phyloP scores from a whole-genome alignment of 1,140 invertebrate species.

The Parapsyche elsis region DNA sequence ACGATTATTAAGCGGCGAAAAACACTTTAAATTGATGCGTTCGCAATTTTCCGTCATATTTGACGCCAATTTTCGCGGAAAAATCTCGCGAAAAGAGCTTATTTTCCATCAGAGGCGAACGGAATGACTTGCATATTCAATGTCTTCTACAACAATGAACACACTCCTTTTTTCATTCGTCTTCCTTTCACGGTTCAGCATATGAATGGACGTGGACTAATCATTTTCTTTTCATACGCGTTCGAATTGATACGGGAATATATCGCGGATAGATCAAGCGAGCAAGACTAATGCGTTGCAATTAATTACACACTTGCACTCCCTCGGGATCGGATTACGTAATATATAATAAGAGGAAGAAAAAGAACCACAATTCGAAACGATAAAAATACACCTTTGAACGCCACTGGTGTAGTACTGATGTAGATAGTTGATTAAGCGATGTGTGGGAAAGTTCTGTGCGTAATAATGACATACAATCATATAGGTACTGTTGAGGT shows the following conservation, averaged over 20 bases:
- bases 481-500: conserved; percentile 6
- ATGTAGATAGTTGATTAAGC: too few species aligned
- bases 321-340: not conserved
- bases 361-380: not conserved
- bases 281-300: not conserved
- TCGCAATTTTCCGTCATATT: not conserved
- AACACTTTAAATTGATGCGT: conserved; percentile 5
- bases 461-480: conserved; percentile 14
- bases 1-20: not conserved
- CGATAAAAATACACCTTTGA: not conserved
- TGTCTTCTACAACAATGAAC: conserved; percentile 26
- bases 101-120: not conserved
- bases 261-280: conserved; percentile 8
- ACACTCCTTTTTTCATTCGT: conserved; percentile 10
- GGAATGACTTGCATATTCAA: conserved; percentile 13
- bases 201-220: conserved; percentile 16
- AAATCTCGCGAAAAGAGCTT: not conserved
- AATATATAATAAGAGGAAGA: not conserved
- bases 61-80: not conserved
- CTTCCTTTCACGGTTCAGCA: conserved; percentile 7
- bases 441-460: conserved; percentile 4
- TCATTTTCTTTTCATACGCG: conserved; percentile 19
- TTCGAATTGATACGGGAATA: conserved; percentile 9
- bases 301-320: conserved; percentile 12
- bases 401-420: too few species aligned